These are phyloP conservation scores for Pseudorectes ferrugineus DNA, from an alignment of 2,113 vertebrate genomes.

Conservation along the genomic window DNA sequence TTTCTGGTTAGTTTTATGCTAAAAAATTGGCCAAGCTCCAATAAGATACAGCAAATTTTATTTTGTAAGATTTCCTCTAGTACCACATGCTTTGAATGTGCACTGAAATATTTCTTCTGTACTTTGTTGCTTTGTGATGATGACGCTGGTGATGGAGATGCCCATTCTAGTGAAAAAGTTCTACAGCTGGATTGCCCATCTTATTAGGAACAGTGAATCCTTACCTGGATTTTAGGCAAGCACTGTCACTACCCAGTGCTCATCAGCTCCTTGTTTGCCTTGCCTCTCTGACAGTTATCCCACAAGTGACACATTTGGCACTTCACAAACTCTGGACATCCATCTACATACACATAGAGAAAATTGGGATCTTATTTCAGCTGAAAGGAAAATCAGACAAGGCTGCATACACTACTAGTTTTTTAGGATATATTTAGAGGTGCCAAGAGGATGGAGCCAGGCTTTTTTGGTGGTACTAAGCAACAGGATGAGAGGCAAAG, in stretches of 20 bases:
- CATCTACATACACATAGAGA: background rate
- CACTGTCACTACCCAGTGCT: background rate
- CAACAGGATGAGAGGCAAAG: background rate
- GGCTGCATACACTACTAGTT: background rate
- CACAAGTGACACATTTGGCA: conserved; percentile 5
- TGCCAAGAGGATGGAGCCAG: background rate
- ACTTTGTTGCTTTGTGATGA: background rate
- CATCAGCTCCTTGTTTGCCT: conserved; percentile 14
- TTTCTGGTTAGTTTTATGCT: background rate
- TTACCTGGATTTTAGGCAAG: conserved; percentile 2
- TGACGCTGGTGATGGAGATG: background rate
- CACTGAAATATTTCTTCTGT: background rate
- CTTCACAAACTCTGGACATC: background rate
- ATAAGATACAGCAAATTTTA: accelerated
- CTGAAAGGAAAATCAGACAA: conserved; percentile 8
- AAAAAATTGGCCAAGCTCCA: background rate
- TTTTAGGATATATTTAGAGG: background rate
- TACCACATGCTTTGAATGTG: background rate
- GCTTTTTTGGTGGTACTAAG: background rate
- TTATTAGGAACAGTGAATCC: background rate
- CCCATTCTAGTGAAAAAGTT: background rate
- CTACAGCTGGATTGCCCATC: background rate
- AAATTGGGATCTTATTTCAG: conserved; percentile 17
- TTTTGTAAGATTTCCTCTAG: background rate
- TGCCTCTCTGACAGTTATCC: background rate